Evolutionary conservation across 2,888 invertebrate genomes (phyloP).

Genomic region (Tipula unca): DNA sequence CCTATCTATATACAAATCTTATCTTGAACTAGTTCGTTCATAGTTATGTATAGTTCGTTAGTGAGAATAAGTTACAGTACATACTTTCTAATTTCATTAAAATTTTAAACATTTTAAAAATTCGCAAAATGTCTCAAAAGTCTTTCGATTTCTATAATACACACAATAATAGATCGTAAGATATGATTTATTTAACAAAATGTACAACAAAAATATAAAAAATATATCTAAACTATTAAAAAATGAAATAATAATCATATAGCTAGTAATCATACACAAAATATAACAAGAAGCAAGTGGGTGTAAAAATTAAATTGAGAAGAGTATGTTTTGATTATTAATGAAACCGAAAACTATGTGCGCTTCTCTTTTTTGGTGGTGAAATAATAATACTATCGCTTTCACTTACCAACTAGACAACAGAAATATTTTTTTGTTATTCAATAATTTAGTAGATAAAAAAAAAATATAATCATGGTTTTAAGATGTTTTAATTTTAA

Average conservation of each 20-base stretch:
- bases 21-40: background rate
- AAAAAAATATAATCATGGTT: too few relatives aligned
- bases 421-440: background rate
- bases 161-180: background rate
- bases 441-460: background rate
- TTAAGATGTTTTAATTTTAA: background rate
- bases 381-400: background rate
- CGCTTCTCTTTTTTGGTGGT: background rate
- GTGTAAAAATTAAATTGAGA: background rate
- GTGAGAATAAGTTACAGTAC: background rate
- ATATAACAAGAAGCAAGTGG: background rate
- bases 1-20: background rate
- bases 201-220: background rate
- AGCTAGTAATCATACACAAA: background rate
- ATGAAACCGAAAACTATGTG: background rate
- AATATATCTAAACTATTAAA: background rate
- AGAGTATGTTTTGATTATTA: background rate
- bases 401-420: background rate
- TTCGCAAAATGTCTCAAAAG: background rate
- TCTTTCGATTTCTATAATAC: background rate
- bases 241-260: background rate
- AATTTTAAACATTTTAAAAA: background rate
- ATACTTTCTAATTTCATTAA: constrained; percentile 14
- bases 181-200: background rate
- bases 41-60: background rate